Evolutionary conservation across 2,113 vertebrate genomes (phyloP), one percentile per base, ranked within the genome.

Genomic region (Brachionichthys hirsutus): DNA sequence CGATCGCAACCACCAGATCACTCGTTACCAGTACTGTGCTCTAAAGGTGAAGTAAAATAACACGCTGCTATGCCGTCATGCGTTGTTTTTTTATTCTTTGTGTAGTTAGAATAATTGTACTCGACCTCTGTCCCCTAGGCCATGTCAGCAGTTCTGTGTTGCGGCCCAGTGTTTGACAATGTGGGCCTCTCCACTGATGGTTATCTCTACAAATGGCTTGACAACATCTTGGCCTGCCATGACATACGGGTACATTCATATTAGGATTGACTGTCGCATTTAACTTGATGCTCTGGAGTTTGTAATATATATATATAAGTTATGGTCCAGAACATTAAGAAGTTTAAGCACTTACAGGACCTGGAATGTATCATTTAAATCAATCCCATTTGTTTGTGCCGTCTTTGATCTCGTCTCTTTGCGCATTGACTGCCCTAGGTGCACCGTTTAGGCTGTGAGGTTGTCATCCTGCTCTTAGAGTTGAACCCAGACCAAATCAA

Each of bases 201-300:
- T 1, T 99, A 99, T 89, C 94, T 99, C 3, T 98, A 99, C 84
- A 98, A 98, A 77, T 99, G 97, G 97, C 93, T 99, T n/a, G 97
- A 99, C 89, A 98, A 98, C 77, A 99, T 99, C 84, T 87, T 99
- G 78, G 97, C 94, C 81, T 98, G 97, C 74, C 97, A 98, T 62
- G 97, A 98, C 88, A 81, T 98, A 76, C 91, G 96, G 66, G 97
- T 99, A 90, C 81, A 91, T 91, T 72, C 46, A 6, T 46, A 9
- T 5, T 18, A 2, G 6, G 3, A 30, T 42, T 5, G 5, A 15
- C 34, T 30, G 2, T 44, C 30, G 10, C 51, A 1, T 44, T 24
- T 44, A 30, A 50, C 4, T 36, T 24, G 9, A 40, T 45, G n/a
- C 19, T 7, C n/a, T 12, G 16, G 35, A 48, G n/a, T 18, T 54